Evolutionary conservation across 1,140 invertebrate genomes (phyloP).

Genomic region (Bombus cullumanus): DNA sequence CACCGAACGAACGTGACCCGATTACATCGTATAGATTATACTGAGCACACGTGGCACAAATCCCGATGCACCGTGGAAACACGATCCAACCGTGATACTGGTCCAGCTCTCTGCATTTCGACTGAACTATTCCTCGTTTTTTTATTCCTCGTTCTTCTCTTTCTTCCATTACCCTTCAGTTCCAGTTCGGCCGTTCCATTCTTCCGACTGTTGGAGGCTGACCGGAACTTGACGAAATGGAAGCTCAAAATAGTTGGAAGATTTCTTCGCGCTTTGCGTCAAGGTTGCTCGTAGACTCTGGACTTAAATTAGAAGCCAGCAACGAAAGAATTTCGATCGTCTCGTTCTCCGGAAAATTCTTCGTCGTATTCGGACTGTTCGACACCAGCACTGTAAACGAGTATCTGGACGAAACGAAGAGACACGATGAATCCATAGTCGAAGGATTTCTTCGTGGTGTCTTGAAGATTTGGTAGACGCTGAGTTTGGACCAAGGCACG

Average conservation of each 20-base stretch:
- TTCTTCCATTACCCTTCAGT: background rate
- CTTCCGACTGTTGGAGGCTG: too few relatives aligned
- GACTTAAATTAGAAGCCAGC: background rate
- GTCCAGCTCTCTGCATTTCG: background rate
- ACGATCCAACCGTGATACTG: conserved; percentile 12
- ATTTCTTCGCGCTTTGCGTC: background rate
- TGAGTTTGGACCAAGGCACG: background rate
- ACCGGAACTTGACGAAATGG: background rate
- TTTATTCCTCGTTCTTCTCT: background rate
- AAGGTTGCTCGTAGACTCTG: too few relatives aligned
- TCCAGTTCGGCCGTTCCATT: too few relatives aligned
- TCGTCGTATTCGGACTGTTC: background rate
- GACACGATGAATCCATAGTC: background rate
- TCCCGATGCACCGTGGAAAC: conserved; percentile 39
- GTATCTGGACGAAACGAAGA: background rate
- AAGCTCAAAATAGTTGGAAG: background rate
- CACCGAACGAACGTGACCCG: conserved; percentile 64
- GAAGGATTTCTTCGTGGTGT: background rate
- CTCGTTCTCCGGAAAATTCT: background rate
- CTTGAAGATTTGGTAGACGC: background rate
- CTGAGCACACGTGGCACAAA: conserved; percentile 61
- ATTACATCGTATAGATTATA: conserved; percentile 64
- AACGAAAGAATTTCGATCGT: background rate
- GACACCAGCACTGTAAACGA: background rate
- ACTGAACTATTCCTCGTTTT: background rate